These are phyloP conservation scores for Camelus bactrianus DNA, from an alignment of 2,113 vertebrate species.

Conservation along the genomic window DNA sequence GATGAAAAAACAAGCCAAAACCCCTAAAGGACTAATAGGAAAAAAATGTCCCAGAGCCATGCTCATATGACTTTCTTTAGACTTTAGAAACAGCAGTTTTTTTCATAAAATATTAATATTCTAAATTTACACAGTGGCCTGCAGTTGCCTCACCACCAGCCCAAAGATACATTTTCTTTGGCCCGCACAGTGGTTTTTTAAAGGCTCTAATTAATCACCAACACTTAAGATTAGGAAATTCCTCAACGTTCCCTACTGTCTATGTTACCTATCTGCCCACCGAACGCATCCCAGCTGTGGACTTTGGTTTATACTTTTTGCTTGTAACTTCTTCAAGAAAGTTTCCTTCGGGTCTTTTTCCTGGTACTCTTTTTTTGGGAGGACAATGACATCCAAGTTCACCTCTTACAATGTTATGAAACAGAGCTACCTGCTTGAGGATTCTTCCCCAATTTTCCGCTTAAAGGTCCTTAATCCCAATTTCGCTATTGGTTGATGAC, in stretches of 20 bases:
- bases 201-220: not conserved
- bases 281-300: not conserved
- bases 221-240: slow-evolving; percentile 43
- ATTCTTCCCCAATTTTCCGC: not conserved
- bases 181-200: not conserved
- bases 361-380: not conserved
- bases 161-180: slow-evolving; percentile 20
- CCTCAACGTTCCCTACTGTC: slow-evolving; percentile 9
- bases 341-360: slow-evolving; percentile 6
- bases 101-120: slow-evolving; percentile 30
- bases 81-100: not conserved
- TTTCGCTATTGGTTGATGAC: not conserved
- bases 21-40: not conserved
- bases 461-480: not conserved
- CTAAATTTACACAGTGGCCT: not conserved
- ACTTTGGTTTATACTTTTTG: not conserved
- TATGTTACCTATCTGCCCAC: not conserved
- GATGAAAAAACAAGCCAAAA: not conserved
- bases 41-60: not conserved
- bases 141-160: not conserved
- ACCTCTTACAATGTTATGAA: not conserved
- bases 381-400: not conserved
- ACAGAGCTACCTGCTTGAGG: not conserved
- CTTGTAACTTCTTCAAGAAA: not conserved
- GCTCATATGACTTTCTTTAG: not conserved